These are phyloP conservation scores for Oryzias sinensis DNA, from an alignment of 2,797 vertebrate species.

Conservation along the genomic window DNA sequence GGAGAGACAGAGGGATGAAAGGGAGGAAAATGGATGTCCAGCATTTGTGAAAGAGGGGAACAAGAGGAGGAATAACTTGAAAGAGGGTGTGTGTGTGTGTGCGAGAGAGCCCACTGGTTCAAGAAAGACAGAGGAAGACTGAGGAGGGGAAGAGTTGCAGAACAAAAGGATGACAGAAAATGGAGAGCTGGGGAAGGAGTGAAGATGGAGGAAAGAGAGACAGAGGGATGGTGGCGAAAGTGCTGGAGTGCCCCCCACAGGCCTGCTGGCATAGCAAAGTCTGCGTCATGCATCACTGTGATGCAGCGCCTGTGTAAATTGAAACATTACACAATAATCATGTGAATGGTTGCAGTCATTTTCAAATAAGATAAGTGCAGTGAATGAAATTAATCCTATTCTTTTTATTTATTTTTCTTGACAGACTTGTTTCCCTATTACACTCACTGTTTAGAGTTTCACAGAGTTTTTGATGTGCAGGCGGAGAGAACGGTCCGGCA, in stretches of 20 bases:
- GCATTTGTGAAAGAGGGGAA: conserved; percentile 50
- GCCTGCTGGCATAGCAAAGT: conserved; percentile 30
- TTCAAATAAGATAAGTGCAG: conserved; percentile 56
- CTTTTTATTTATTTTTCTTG: conserved; percentile 19
- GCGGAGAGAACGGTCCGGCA: conserved; percentile 21
- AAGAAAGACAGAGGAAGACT: conserved; percentile 51
- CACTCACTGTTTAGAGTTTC: conserved; percentile 29
- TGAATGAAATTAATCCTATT: conserved; percentile 48
- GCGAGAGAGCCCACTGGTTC: conserved; percentile 66
- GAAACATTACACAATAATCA: conserved; percentile 61
- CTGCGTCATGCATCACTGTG: conserved; percentile 54
- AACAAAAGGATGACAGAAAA: conserved; percentile 69
- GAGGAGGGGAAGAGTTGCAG: conserved; percentile 64
- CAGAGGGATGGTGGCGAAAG: conserved; percentile 51
- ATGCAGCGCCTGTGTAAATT: conserved; percentile 53
- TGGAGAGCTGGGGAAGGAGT: conserved; percentile 47
- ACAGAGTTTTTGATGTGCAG: conserved; percentile 14
- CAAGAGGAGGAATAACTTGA: conserved; percentile 46
- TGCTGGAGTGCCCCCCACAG: conserved; percentile 79
- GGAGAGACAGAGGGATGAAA: conserved; percentile 30
- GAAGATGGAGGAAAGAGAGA: conserved; percentile 34
- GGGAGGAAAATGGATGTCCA: conserved; percentile 51
- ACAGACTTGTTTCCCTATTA: conserved; percentile 45
- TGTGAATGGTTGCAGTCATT: conserved; percentile 55
- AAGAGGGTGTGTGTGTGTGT: conserved; percentile 21